Base-by-base conservation (phyloP, 2,888 invertebrate species). In the Chorisops tibialis region DNA sequence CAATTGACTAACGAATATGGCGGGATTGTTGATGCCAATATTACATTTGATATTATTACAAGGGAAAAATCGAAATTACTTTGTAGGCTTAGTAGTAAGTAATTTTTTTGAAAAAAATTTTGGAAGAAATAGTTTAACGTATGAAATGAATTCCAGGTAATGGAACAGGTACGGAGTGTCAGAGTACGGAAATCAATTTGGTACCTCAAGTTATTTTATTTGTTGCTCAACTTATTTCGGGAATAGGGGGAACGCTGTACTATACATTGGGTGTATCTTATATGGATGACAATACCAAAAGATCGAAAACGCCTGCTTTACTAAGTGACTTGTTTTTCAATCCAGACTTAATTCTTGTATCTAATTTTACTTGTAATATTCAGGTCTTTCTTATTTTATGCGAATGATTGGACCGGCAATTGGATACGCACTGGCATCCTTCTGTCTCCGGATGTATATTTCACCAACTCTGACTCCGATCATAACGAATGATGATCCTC, bases 261-360 rank as follows among this genome's bases (percentile, higher is more conserved):
- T 86, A 85, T 69, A 86, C 86, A 0, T 78, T 88, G n/a, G 88
- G 88, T 3, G 83, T 87, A 0, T 82, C 87, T 1, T 88, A 88
- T 71, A 85, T 88, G 85, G 88, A 88, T 71, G 88, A 88, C 70
- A 88, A 88, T 70, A 85, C 87, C n/a, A 85, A 86, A 69, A 86
- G 85, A 71, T 85, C 87, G 3, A 87, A 86, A 71, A 87, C 87
- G 1, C 87, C 88, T n/a, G 84, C 84, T 2, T 75, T 87, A 41
- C 80, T 88, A 63, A 87, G 87, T 85, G 74, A 81, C n/a, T n/a
- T n/a, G 82, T 79, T 56, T 14, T n/a, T 2, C n/a, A 19, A 43
- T n/a, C n/a, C n/a, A n/a, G n/a, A n/a, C n/a, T n/a, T n/a, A n/a
- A n/a, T n/a, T n/a, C n/a, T n/a, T n/a, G n/a, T n/a, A n/a, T n/a